Evolutionary conservation across 2,797 vertebrate species (phyloP), one percentile per base, ranked within the genome.

Genomic region (Scleropages formosus): DNA sequence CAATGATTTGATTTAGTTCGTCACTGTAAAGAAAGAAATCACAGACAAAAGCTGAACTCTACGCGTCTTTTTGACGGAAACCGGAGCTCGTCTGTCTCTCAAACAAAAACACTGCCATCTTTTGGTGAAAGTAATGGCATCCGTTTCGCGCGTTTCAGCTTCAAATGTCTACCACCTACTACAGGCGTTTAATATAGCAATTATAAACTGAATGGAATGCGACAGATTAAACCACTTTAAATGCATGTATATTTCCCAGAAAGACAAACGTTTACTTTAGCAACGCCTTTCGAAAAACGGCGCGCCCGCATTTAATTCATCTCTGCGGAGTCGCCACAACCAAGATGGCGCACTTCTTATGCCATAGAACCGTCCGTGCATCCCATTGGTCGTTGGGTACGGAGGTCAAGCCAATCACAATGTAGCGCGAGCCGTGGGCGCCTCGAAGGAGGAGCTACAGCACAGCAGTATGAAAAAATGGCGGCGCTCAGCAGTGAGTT

Each of bases 401-500:
- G 24, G 18, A 15, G 4, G 18, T 12, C 53, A 39, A 49, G 47
- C 78, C 78, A 80, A 80, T 80, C 22, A 18, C n/a, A 80, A 9
- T n/a, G 7, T 46, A 16, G 8, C 44, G 11, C 61, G 20, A 74
- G 82, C 76, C 77, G 81, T 62, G 69, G 82, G 66, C 60, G 71
- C 72, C 78, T 13, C 71, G 79, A 80, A 78, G 77, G 75, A 61
- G 59, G 58, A 44, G 62, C 20, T 13, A 77, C 76, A 73, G 77
- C 65, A 46, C 13, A 49, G 79, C 82, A 69, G 70, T 88, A 88
- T 80, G 87, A 91, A 89, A 79, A 91, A 66, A 93, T 91, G 87
- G 90, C 88, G 78, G 89, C 86, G 82, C 88, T 88, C 31, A 83
- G 83, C 63, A 83, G 66, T 51, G 84, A 88, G 63, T 97, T 97